Conservation (phyloP, 1,140 invertebrate genomes). For the Maniola jurtina region DNA sequence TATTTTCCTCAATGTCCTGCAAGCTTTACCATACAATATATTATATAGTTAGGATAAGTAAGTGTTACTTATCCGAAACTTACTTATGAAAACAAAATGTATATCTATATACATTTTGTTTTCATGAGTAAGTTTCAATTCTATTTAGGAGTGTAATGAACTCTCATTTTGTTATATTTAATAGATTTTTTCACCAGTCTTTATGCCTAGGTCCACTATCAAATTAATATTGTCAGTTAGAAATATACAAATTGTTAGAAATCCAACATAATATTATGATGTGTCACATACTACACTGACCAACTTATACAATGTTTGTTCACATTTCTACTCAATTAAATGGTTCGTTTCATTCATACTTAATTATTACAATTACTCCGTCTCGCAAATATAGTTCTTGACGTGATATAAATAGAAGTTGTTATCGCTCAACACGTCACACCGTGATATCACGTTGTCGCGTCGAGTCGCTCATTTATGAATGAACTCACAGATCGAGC, state of each 20-base stretch:
- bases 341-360: constrained; percentile 73
- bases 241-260: background rate
- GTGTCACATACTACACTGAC: constrained; percentile 24
- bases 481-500: constrained; percentile 77
- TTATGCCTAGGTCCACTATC: background rate
- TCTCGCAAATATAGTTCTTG: constrained; percentile 49
- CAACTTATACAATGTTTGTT: constrained; percentile 66
- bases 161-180: no score
- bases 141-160: no score
- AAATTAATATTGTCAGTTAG: no score
- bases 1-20: no score
- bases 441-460: constrained; percentile 66
- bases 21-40: no score
- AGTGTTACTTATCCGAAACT: no score
- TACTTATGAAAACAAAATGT: no score
- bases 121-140: no score
- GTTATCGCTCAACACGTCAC: constrained; percentile 44
- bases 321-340: constrained; percentile 76
- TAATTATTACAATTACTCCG: constrained; percentile 57
- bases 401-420: constrained; percentile 42
- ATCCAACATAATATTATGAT: background rate
- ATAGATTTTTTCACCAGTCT: no score
- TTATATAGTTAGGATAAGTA: no score
- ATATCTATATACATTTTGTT: no score
- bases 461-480: constrained; percentile 69